Evolutionary conservation across 1,140 invertebrate species (phyloP).

Genomic region (Thrips palmi): DNA sequence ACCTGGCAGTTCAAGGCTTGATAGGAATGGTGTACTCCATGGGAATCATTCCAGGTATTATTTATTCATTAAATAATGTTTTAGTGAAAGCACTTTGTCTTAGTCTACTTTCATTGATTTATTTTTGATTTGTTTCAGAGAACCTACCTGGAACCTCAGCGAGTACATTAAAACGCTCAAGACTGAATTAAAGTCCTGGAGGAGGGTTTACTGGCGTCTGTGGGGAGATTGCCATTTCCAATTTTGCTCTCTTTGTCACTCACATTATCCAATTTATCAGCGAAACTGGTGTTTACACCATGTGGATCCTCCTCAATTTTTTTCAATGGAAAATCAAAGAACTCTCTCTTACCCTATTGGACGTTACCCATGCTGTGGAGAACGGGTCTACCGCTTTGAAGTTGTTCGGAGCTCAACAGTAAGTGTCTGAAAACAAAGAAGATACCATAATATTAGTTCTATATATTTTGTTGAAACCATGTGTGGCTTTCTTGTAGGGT

Average conservation of each 20-base stretch:
- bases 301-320: conserved; percentile 52
- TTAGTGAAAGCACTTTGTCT: not conserved
- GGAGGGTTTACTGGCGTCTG: conserved; percentile 79
- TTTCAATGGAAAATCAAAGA: conserved; percentile 32
- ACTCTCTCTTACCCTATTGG: conserved; percentile 19
- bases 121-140: conserved; percentile 36
- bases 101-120: conserved; percentile 8
- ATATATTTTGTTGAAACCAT: conserved; percentile 8
- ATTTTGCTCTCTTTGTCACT: conserved; percentile 51
- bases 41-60: not conserved
- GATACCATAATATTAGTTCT: not conserved
- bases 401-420: conserved; percentile 27
- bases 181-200: conserved; percentile 63
- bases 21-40: not conserved
- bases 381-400: conserved; percentile 61
- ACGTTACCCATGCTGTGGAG: conserved; percentile 68
- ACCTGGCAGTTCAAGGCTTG: conserved; percentile 23
- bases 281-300: conserved; percentile 46
- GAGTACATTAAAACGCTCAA: conserved; percentile 59
- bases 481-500: conserved; percentile 19
- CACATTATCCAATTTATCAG: conserved; percentile 54
- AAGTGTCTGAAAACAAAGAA: conserved; percentile 8
- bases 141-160: conserved; percentile 63
- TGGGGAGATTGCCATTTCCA: conserved; percentile 78
- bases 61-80: not conserved